Evolutionary conservation across 1,140 invertebrate genomes (phyloP), one percentile per base, ranked within the genome.

Genomic region (Ostrea denselamellosa): DNA sequence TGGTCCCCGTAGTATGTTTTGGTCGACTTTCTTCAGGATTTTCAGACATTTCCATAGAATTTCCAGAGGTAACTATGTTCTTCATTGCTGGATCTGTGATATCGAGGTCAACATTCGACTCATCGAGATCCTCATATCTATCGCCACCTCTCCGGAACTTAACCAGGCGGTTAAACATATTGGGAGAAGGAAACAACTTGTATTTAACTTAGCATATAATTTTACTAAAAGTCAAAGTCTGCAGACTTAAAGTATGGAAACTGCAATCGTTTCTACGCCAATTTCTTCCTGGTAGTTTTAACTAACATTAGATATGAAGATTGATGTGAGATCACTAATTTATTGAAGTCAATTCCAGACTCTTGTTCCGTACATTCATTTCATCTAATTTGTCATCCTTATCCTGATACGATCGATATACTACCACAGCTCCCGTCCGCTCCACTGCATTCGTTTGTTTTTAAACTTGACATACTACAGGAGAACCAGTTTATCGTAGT

Each of bases 61-160:
- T 58, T 19, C 34, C 44, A 25, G 85, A 71, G 0, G 85, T 25
- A 8, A 85, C 87, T 52, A 85, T 68, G 56, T 88, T 52, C 68
- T 87, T 85, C 87, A 89, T 89, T 5, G 88, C 81, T 7, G 88
- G 88, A 77, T 93, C 92, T 0, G 92, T 93, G 77, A 93, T 91
- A 86, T 93, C 92, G 91, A 93, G 93, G 54, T 93, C 92, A 34
- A 93, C 89, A 54, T 92, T 90, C 25, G 90, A 90, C 17, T 89
- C 90, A n/a, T 89, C 92, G 28, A 93, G 56, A 85, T 93, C 93
- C 65, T 93, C 91, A 87, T 93, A 93, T 19, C 88, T 89, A 82
- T 92, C 91, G 12, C 68, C 68, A 8, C 88, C 88, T 83, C 90
- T 91, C 28, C 89, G 85, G 68, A 91, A 92, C 86, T 90, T 92